Percentiles rank a stretch among this genome's conserved stretches.
Evolutionary conservation across 2,113 vertebrate genomes (phyloP).

Genomic region (Microtus oregoni): DNA sequence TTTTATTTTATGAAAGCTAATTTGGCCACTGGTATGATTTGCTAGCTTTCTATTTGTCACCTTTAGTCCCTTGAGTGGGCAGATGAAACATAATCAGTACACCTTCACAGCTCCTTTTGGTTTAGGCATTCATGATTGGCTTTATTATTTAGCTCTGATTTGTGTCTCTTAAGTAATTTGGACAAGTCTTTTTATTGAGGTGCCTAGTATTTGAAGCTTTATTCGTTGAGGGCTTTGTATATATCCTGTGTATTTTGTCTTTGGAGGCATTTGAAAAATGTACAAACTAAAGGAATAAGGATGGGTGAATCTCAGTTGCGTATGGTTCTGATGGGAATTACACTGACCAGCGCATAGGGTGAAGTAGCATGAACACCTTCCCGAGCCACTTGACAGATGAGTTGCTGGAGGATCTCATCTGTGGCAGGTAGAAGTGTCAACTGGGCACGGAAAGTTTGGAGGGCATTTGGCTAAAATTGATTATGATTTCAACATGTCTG

Average conservation of each 20-base stretch:
- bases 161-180: constrained; percentile 55
- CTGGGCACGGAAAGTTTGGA: background rate
- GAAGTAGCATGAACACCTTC: constrained; percentile 35
- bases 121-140: constrained; percentile 15
- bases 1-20: constrained; percentile 70
- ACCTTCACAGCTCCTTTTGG: constrained; percentile 46
- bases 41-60: constrained; percentile 63
- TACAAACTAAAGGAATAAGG: background rate
- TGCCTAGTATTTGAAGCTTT: constrained; percentile 26
- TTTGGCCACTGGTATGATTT: constrained; percentile 61
- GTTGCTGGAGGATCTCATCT: background rate
- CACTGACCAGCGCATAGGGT: constrained; percentile 57
- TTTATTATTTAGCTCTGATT: constrained; percentile 51
- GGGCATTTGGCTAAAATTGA: constrained; percentile 23
- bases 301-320: constrained; percentile 1
- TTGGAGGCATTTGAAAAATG: constrained; percentile 29
- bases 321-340: constrained; percentile 47
- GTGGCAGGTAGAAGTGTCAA: constrained; percentile 31
- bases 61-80: constrained; percentile 26
- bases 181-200: constrained; percentile 56
- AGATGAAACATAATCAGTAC: constrained; percentile 67
- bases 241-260: constrained; percentile 22
- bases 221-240: background rate
- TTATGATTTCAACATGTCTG: constrained; percentile 50
- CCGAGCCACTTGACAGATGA: constrained; percentile 31